Percentiles rank a stretch among this genome's conserved stretches.
These are phyloP conservation scores for Cydia pomonella DNA, from an alignment of 1,140 invertebrate species.

Conservation along the genomic window DNA sequence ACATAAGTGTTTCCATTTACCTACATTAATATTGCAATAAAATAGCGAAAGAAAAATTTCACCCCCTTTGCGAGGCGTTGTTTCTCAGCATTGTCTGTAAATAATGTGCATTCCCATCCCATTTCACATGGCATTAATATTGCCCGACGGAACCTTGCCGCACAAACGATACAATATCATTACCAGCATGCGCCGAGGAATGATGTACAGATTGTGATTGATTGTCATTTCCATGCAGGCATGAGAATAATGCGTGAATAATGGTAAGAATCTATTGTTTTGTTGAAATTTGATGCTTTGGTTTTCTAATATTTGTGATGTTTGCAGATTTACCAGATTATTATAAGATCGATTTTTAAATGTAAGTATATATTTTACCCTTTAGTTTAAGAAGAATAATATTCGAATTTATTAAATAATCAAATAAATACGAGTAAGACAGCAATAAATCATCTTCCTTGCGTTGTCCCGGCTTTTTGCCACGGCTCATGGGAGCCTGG, in stretches of 20 bases:
- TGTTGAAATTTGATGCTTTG: neutral
- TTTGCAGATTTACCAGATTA: no score
- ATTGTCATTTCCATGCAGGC: slow-evolving; percentile 16
- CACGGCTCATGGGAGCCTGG: no score
- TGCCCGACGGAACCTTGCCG: neutral
- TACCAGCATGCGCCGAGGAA: slow-evolving; percentile 21
- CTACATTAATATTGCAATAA: no score
- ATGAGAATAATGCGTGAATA: slow-evolving; percentile 11
- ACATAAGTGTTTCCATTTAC: no score
- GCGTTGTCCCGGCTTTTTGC: no score
- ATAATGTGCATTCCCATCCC: slow-evolving; percentile 9
- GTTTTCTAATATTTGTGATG: neutral
- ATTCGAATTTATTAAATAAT: neutral
- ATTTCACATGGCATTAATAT: slow-evolving; percentile 5
- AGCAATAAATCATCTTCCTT: no score
- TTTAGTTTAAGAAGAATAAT: neutral
- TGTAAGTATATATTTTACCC: no score
- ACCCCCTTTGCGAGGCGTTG: neutral
- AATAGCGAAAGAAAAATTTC: neutral
- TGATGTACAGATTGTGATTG: slow-evolving; percentile 22
- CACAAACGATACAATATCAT: neutral
- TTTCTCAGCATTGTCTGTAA: slow-evolving; percentile 10
- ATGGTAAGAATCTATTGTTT: slow-evolving; percentile 5
- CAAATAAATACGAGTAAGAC: no score
- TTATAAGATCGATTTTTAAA: no score